Conservation (phyloP, 64 coral and sea anemone genomes). For the Stichodactyla mertensii region DNA sequence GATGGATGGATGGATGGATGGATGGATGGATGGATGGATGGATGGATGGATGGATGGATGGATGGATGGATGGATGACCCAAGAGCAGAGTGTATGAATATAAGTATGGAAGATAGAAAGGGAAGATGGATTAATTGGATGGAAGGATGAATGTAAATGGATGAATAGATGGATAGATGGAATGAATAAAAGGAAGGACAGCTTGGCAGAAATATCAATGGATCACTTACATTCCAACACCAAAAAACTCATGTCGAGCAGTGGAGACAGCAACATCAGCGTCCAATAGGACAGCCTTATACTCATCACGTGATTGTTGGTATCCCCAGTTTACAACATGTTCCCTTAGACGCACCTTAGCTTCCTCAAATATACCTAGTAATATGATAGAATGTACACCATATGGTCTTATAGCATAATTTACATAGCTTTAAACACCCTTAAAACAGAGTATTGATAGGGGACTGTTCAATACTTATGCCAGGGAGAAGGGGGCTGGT, state of each 20-base stretch:
- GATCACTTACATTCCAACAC: constrained; percentile 84
- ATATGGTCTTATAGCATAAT: too few relatives aligned
- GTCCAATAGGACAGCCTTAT: constrained; percentile 47
- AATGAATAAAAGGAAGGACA: neutral
- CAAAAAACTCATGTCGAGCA: constrained; percentile 94
- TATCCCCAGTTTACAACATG: constrained; percentile 74
- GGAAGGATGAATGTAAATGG: neutral
- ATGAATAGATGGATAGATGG: neutral
- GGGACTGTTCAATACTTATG: too few relatives aligned
- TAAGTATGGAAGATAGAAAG: too few relatives aligned
- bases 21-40: neutral
- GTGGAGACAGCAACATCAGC: constrained; percentile 88
- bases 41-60: neutral
- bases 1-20: too few relatives aligned
- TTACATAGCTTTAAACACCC: too few relatives aligned
- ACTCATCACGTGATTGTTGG: constrained; percentile 60
- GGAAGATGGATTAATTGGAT: neutral
- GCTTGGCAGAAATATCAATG: too few relatives aligned
- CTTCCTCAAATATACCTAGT: constrained; percentile 66
- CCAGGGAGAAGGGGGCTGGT: too few relatives aligned
- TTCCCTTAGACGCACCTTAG: constrained; percentile 27
- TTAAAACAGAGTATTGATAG: neutral
- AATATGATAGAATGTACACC: neutral
- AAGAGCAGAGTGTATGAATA: too few relatives aligned
- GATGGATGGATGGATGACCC: neutral